phyloP scores from a whole-genome alignment of 1,140 invertebrate species.

The Drosophila burlai region DNA sequence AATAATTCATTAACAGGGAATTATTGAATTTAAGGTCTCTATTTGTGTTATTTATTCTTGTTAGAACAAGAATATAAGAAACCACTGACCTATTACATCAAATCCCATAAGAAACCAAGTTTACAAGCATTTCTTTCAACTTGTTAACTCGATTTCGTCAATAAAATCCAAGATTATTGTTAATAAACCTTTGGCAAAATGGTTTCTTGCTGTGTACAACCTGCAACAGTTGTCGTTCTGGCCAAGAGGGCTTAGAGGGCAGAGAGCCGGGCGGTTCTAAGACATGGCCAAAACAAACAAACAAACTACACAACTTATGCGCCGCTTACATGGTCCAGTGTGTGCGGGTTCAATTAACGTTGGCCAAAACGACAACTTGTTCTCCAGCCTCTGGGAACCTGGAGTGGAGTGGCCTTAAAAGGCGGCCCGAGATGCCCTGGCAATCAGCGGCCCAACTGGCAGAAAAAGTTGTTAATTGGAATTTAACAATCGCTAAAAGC shows the following conservation, averaged over 20 bases:
- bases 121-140: neutral
- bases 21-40: too few relatives aligned
- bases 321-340: slow-evolving; percentile 58
- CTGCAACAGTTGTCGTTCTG: slow-evolving; percentile 55
- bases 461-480: slow-evolving; percentile 84
- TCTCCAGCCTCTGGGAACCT: slow-evolving; percentile 25
- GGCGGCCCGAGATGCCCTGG: slow-evolving; percentile 41
- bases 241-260: neutral
- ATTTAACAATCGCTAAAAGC: slow-evolving; percentile 84
- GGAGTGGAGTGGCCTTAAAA: slow-evolving; percentile 32
- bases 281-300: slow-evolving; percentile 30
- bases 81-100: neutral
- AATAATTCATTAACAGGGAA: neutral
- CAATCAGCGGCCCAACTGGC: slow-evolving; percentile 56
- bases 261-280: neutral
- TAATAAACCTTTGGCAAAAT: neutral
- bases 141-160: neutral
- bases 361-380: slow-evolving; percentile 50
- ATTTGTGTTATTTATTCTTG: too few relatives aligned
- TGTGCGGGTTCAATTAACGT: slow-evolving; percentile 83
- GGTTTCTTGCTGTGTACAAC: slow-evolving; percentile 3
- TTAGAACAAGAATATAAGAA: too few relatives aligned
- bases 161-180: neutral
- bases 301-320: slow-evolving; percentile 70
- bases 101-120: neutral